A percentile compares a stretch with the other conserved stretches of the same genome.
Evolutionary conservation across 2,888 invertebrate genomes (phyloP).

Genomic region (Tolmerus cingulatus): DNA sequence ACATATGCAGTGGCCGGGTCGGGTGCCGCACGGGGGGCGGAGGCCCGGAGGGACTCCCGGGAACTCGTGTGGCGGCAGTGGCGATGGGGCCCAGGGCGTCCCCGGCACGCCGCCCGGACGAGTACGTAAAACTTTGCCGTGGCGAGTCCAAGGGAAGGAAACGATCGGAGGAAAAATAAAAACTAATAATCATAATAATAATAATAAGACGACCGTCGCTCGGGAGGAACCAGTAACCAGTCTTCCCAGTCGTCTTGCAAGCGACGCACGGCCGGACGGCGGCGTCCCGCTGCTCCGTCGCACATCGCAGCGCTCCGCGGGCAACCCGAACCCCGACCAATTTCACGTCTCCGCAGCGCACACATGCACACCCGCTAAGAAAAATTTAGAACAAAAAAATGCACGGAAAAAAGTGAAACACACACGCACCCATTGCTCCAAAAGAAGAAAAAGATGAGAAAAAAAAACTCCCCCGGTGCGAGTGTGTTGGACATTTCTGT

Average conservation of each 20-base stretch:
- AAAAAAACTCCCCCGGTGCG: neutral
- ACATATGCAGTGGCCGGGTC: slow-evolving; percentile 8
- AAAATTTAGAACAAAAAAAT: slow-evolving; percentile 26
- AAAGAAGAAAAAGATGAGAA: too few relatives aligned
- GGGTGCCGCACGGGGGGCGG: neutral
- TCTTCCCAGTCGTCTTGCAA: neutral
- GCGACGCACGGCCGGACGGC: neutral
- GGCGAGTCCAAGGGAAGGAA: slow-evolving; percentile 21
- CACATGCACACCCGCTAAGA: neutral
- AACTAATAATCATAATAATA: neutral
- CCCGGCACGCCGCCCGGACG: neutral
- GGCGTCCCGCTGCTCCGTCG: neutral
- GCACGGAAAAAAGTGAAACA: slow-evolving; percentile 20
- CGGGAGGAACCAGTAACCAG: slow-evolving; percentile 3
- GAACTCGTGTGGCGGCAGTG: neutral
- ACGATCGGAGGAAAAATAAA: slow-evolving; percentile 28
- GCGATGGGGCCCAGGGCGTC: neutral
- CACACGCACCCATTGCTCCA: slow-evolving; percentile 21
- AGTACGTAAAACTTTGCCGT: neutral
- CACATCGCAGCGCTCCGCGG: neutral
- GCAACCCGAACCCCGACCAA: neutral
- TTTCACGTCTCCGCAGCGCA: neutral
- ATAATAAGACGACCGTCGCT: neutral
- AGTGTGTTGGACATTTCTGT: too few relatives aligned
- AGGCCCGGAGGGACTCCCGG: neutral